These are phyloP conservation scores for Vesta saturnalis DNA, from an alignment of 2,888 invertebrate genomes.

Conservation along the genomic window DNA sequence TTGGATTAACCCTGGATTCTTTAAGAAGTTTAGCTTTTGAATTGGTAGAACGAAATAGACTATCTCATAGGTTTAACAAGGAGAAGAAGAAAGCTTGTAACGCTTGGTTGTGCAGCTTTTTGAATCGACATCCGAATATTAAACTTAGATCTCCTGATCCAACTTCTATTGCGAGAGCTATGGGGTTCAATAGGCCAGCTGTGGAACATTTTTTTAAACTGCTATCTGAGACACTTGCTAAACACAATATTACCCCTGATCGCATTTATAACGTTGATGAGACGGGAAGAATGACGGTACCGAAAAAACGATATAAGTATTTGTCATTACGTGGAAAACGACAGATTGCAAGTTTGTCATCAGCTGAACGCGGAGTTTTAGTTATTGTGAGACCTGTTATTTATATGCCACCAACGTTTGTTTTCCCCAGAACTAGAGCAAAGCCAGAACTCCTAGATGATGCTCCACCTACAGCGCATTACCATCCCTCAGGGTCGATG, in stretches of 20 bases:
- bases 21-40: no score
- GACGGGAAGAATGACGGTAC: slow-evolving; percentile 39
- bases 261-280: slow-evolving; percentile 46
- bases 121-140: slow-evolving; percentile 6
- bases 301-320: neutral
- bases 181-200: slow-evolving; percentile 4
- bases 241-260: neutral
- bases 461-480: no score
- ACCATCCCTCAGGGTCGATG: no score
- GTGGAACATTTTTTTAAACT: neutral
- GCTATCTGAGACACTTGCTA: neutral
- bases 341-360: neutral
- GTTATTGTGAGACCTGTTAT: no score
- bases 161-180: slow-evolving; percentile 20
- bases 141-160: slow-evolving; percentile 21
- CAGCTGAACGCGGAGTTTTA: slow-evolving; percentile 24
- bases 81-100: slow-evolving; percentile 12
- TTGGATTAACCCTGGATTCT: neutral
- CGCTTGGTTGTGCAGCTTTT: slow-evolving; percentile 9
- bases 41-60: slow-evolving; percentile 4
- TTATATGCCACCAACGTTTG: no score
- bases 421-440: no score
- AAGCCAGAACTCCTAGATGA: no score
- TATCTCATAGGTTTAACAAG: neutral
- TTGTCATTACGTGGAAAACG: no score